Evolutionary conservation across 2,113 vertebrate genomes (phyloP).

Genomic region (Alligator sinensis): DNA sequence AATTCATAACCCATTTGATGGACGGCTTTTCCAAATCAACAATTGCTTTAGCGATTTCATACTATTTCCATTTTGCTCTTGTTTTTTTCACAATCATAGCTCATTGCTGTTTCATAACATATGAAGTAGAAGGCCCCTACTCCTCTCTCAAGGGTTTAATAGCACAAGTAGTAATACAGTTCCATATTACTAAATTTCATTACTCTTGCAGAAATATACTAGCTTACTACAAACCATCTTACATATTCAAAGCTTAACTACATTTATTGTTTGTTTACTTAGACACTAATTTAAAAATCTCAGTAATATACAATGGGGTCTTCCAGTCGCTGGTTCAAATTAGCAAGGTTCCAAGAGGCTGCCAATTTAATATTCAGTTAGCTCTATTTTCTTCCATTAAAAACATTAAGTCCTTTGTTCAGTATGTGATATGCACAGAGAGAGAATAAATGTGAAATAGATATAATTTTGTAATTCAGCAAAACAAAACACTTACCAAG

Average conservation of each 20-base stretch:
- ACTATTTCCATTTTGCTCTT: not conserved
- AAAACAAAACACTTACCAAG: conserved; percentile 4
- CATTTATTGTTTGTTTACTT: not conserved
- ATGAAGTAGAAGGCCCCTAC: not conserved
- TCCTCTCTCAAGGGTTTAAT: not conserved
- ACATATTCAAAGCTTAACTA: not conserved
- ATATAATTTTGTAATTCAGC: not conserved
- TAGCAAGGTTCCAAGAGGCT: not conserved
- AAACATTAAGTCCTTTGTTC: not conserved
- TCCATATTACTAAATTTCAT: not conserved
- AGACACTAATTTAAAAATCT: not conserved
- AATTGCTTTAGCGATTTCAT: not conserved
- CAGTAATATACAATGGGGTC: not conserved
- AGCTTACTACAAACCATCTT: not conserved
- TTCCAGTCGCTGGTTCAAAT: not conserved
- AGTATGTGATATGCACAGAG: not conserved
- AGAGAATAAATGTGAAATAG: not conserved
- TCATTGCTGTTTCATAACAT: not conserved
- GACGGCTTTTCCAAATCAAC: not conserved
- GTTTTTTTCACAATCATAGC: not conserved
- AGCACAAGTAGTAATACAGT: not conserved
- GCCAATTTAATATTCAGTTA: not conserved
- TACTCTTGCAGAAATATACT: not conserved
- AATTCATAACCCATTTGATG: not conserved
- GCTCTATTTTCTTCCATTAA: not conserved